Evolutionary conservation across 53 echinoderm and acorn worm genomes (phyloP).

Genomic region (Astropecten irregularis): DNA sequence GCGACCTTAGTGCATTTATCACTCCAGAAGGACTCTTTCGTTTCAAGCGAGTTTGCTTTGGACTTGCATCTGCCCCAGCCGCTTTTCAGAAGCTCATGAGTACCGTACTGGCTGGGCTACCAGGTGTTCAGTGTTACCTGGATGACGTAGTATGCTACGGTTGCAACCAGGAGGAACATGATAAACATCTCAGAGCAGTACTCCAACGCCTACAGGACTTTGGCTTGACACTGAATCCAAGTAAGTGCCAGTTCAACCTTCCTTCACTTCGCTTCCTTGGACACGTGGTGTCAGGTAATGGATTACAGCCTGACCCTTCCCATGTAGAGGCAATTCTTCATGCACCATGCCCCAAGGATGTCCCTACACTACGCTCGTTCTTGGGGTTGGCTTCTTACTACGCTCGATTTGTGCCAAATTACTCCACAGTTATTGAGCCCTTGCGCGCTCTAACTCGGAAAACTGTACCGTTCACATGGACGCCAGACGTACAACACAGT

Average conservation of each 20-base stretch:
- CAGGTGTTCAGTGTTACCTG: conserved; percentile 58
- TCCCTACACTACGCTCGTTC: conserved; percentile 29
- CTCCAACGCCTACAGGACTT: conserved; percentile 11
- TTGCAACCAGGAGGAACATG: conserved; percentile 41
- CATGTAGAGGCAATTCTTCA: conserved; percentile 41
- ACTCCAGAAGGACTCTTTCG: conserved; percentile 62
- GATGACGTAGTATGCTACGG: conserved; percentile 69
- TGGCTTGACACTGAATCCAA: conserved; percentile 35
- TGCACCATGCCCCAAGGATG: conserved; percentile 15
- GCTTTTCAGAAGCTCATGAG: conserved; percentile 72
- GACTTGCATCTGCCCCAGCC: conserved; percentile 68
- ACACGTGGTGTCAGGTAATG: conserved; percentile 22
- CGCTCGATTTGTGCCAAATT: conserved; percentile 26
- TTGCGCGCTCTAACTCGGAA: neutral
- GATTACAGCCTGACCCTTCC: conserved; percentile 30
- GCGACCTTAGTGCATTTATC: conserved; percentile 66
- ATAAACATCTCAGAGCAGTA: conserved; percentile 9
- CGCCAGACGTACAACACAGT: neutral
- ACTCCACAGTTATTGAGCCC: no score
- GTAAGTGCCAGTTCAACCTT: conserved; percentile 45
- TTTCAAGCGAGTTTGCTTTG: conserved; percentile 63
- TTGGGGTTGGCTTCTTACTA: conserved; percentile 36
- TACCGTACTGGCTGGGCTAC: conserved; percentile 32
- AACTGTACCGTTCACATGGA: neutral
- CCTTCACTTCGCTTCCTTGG: conserved; percentile 43